Base-by-base conservation (phyloP, 1,140 invertebrate species). In the Dryas iulia region DNA sequence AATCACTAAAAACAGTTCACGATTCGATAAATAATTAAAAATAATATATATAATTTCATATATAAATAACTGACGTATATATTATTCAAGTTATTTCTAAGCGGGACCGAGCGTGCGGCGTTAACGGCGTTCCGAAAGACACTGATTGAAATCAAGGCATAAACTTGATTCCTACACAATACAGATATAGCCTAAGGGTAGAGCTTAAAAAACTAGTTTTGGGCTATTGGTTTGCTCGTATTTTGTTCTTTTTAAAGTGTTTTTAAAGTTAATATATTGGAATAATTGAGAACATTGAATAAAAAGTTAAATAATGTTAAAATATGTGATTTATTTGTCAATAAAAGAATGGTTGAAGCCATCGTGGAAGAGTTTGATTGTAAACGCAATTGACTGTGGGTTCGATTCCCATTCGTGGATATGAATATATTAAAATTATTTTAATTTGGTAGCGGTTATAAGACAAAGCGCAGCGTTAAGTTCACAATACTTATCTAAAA, bases 141-240 rank as follows among this genome's bases (percentile, higher is more conserved):
- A 47, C 39, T 47, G 39, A 47, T 47, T 47, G 39, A 47, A 47
- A 47, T 47, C 39, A 47, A 47, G 14, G 39, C 18, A 47, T 47
- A 47, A 31, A 47, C 39, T 47, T 47, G 39, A 47, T 47, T 47
- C 39, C 39, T 47, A 21, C 39, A 47, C 39, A 47, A 47, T 47
- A 21, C 21, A 47, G 39, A 47, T 47, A 47, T 47, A 47, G 39
- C 39, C 39, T 47, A 21, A 47, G 39, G 39, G 18, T 47, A 47
- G 39, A 47, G 39, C 8, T 47, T 47, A 21, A 47, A 21, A n/a
- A 47, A 47, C 39, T 47, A 47, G 39, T 47, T 47, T 47, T 10
- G 21, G 14, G 5, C 14, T 18, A 47, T 18, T 47, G 39, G 18
- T 47, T 47, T 47, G 18, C 14, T 21, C 21, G 18, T 18, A 21